Evolutionary conservation across 1,140 invertebrate species (phyloP).

Genomic region (Stegodyphus mimosarum): DNA sequence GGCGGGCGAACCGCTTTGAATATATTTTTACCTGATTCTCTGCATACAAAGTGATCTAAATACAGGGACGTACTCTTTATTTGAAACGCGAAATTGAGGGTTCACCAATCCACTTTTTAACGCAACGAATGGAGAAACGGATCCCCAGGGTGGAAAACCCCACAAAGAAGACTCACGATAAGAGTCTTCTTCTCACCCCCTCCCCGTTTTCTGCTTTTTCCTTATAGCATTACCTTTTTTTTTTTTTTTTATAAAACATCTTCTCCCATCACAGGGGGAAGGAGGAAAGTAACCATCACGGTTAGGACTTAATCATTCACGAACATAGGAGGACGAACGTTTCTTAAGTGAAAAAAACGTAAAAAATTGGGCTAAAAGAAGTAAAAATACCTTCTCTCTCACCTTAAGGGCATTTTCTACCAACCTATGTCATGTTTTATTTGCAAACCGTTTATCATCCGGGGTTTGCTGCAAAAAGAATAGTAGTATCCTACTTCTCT

Average conservation of each 20-base stretch:
- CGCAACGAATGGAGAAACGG: not conserved
- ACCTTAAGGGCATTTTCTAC: slow-evolving; percentile 38
- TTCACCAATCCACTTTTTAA: slow-evolving; percentile 2
- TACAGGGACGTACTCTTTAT: no score
- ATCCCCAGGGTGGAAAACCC: not conserved
- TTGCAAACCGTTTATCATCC: slow-evolving; percentile 42
- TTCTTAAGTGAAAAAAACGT: not conserved
- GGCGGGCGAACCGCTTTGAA: no score
- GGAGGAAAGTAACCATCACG: not conserved
- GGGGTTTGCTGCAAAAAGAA: not conserved
- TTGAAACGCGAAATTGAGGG: not conserved
- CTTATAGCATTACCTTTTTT: not conserved
- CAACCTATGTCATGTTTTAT: slow-evolving; percentile 51
- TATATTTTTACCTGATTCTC: no score
- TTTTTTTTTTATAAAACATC: not conserved
- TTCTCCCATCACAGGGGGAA: not conserved
- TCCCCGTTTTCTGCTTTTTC: not conserved
- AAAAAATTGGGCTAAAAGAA: not conserved
- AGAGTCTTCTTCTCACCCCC: not conserved
- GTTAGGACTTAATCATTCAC: slow-evolving; percentile 37
- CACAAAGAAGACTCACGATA: slow-evolving; percentile 15
- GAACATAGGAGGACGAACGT: not conserved
- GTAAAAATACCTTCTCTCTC: slow-evolving; percentile 16
- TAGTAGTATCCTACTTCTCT: no score
- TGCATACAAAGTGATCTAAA: no score